These are phyloP conservation scores for Spinibarbus caldwelli DNA, from an alignment of 2,797 vertebrate genomes.

Conservation along the genomic window DNA sequence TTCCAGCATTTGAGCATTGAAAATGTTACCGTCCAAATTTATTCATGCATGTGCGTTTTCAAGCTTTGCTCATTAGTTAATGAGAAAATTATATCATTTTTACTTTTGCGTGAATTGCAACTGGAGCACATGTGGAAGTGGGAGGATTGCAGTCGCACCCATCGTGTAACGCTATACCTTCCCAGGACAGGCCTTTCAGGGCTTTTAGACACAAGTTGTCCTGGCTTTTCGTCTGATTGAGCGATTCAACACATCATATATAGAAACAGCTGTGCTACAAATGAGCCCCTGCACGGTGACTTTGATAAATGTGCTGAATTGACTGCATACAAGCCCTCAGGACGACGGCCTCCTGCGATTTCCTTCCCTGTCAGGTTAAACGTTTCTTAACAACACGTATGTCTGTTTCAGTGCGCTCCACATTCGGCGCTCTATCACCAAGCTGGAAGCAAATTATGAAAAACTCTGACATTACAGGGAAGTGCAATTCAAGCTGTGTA, in stretches of 20 bases:
- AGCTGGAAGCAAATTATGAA: slow-evolving; percentile 37
- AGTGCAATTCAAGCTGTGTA: slow-evolving; percentile 51
- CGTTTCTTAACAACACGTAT: slow-evolving; percentile 24
- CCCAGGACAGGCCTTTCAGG: slow-evolving; percentile 71
- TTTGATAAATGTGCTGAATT: slow-evolving; percentile 79
- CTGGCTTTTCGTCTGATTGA: slow-evolving; percentile 74
- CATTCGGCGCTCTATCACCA: neutral
- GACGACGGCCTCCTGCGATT: slow-evolving; percentile 41
- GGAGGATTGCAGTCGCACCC: slow-evolving; percentile 41
- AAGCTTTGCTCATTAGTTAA: neutral
- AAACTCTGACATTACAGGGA: slow-evolving; percentile 35
- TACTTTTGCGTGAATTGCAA: neutral
- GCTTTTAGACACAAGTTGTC: slow-evolving; percentile 70
- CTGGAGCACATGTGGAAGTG: neutral
- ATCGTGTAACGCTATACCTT: slow-evolving; percentile 54
- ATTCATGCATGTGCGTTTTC: neutral
- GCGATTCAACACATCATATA: slow-evolving; percentile 83
- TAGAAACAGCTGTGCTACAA: slow-evolving; percentile 84
- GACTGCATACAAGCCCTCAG: slow-evolving; percentile 61
- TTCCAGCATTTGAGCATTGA: neutral
- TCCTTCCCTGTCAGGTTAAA: slow-evolving; percentile 25
- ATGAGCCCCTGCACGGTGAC: slow-evolving; percentile 77
- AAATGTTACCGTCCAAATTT: neutral
- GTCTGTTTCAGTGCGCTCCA: slow-evolving; percentile 31
- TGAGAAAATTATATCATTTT: neutral